These are phyloP conservation scores for Mechanitis messenoides DNA, from an alignment of 2,888 invertebrate genomes.

Conservation along the genomic window DNA sequence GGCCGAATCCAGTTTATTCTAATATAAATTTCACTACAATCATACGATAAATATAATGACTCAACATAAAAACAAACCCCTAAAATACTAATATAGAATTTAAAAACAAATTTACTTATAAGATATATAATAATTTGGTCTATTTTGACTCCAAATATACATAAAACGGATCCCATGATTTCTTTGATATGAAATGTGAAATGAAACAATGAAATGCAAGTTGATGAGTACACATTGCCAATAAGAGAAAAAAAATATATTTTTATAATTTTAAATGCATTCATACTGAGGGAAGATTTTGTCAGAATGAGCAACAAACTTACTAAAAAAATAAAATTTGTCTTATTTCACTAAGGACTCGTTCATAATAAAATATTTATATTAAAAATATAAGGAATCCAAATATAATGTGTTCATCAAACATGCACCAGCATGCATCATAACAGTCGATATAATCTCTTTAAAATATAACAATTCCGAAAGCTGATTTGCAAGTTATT, in stretches of 20 bases:
- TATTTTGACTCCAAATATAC: conserved; percentile 33
- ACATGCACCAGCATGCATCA: conserved; percentile 47
- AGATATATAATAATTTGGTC: conserved; percentile 36
- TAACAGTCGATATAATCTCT: conserved; percentile 27
- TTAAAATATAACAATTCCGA: conserved; percentile 19
- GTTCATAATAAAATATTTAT: not conserved
- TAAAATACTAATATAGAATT: conserved; percentile 21
- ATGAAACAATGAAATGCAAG: conserved; percentile 22
- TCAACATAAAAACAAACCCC: conserved; percentile 36
- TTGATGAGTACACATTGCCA: conserved; percentile 24
- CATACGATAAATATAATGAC: conserved; percentile 41
- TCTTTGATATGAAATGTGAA: conserved; percentile 11
- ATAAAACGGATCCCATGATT: conserved; percentile 30
- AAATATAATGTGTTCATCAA: conserved; percentile 32
- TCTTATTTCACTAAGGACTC: conserved; percentile 8
- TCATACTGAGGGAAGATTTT: not conserved
- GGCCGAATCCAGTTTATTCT: conserved; percentile 25
- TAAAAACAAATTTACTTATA: conserved; percentile 23
- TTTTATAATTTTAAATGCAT: conserved; percentile 7
- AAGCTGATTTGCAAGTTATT: conserved; percentile 19
- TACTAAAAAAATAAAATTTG: not conserved
- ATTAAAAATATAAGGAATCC: conserved; percentile 14
- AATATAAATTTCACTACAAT: conserved; percentile 33
- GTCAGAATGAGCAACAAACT: not conserved
- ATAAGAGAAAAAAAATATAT: conserved; percentile 10